These are phyloP conservation scores for Cephonodes hylas DNA, from an alignment of 2,888 invertebrate species.

Conservation along the genomic window DNA sequence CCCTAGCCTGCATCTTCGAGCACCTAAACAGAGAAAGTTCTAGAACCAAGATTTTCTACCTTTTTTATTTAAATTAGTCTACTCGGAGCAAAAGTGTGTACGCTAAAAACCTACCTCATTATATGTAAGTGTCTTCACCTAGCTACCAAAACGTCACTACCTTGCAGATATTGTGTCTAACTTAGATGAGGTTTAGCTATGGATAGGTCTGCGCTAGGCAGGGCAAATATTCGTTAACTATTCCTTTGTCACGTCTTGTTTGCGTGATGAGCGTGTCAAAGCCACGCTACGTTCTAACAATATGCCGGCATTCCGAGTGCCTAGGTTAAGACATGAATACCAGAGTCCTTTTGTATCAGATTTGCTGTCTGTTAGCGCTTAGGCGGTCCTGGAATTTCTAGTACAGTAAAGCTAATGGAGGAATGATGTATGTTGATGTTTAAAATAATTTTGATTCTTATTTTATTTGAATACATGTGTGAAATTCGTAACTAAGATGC, in stretches of 20 bases:
- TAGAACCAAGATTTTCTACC: no score
- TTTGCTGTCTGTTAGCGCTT: no score
- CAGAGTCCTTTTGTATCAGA: not conserved
- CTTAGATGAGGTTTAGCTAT: not conserved
- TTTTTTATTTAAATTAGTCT: no score
- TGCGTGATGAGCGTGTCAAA: constrained; percentile 52
- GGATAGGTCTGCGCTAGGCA: constrained; percentile 27
- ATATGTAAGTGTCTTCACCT: not conserved
- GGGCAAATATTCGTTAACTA: constrained; percentile 66
- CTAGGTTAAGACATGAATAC: not conserved
- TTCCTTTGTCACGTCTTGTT: constrained; percentile 60
- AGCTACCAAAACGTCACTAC: not conserved
- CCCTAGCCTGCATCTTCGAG: no score
- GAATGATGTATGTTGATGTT: not conserved
- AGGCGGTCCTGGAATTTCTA: not conserved
- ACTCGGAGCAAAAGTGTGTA: no score
- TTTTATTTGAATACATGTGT: no score
- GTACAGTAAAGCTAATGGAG: not conserved
- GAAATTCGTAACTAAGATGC: no score
- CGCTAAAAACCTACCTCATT: no score
- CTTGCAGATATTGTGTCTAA: not conserved
- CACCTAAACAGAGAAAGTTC: no score
- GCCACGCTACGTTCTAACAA: constrained; percentile 31
- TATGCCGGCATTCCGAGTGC: constrained; percentile 24
- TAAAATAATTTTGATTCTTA: no score